Evolutionary conservation across 2,113 vertebrate species (phyloP), one percentile per base, ranked within the genome.

Genomic region (Tamias sibiricus): DNA sequence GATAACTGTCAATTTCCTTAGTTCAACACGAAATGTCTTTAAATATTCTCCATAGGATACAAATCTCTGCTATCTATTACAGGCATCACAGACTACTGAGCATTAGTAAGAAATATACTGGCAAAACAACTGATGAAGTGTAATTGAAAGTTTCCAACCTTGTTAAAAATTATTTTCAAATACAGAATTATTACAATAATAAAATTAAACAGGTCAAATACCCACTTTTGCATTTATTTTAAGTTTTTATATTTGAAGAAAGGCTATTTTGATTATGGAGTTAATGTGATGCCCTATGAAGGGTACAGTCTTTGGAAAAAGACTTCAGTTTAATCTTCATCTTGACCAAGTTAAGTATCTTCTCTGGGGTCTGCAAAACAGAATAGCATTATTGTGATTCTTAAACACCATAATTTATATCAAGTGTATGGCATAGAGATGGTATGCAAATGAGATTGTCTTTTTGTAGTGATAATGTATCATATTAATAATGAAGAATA

Each of bases 1-100:
- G 40, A 57, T 83, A 81, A 84, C 40, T n/a, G 69, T 66, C 59
- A 69, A 71, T 95, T 92, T 96, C 97, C 85, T 91, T 81, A 84
- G 80, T 72, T 82, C 59, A 88, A 88, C 32, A 17, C 54, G 44
- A 96, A 72, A n/a, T 92, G 24, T 47, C 77, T 81, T 86, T 71
- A 49, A 76, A 32, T 91, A 42, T 3, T 59, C 8, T 85, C 54
- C 4, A 6, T 35, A 71, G 49, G 8, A 37, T 14, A 28, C 30
- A n/a, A 59, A 52, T 35, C 28, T 13, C 20, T 83, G 54, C 1
- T 87, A 40, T 59, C 42, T 93, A 2, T 92, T 90, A 74, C 2
- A 80, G 54, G 4, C 62, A 72, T 95, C 79, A 22, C 52, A 71
- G 57, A 75, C 28, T 44, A 13, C 76, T 84, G 77, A 91, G 59